A percentile compares a stretch with the other conserved stretches of the same genome.
Evolutionary conservation across 2,797 vertebrate species (phyloP).

Genomic region (Mustela erminea): DNA sequence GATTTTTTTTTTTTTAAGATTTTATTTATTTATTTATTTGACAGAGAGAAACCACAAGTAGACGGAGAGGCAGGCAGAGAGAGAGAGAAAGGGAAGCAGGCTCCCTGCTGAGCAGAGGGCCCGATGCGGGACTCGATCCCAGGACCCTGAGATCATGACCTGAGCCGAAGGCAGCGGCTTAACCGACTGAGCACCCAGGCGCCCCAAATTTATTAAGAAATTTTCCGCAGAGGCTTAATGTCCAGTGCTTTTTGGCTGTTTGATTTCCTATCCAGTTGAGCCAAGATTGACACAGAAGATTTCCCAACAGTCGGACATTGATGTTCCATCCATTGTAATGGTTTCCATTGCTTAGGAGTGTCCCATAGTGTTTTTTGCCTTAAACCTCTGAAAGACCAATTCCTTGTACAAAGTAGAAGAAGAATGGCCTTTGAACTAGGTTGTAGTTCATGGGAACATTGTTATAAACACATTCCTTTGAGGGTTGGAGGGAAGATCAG

Average conservation of each 20-base stretch:
- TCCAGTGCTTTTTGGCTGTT: not conserved
- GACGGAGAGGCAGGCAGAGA: too few relatives aligned
- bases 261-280: not conserved
- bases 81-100: too few relatives aligned
- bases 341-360: not conserved
- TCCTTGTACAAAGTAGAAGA: not conserved
- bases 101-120: too few relatives aligned
- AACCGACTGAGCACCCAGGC: too few relatives aligned
- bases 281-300: not conserved
- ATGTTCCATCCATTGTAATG: not conserved
- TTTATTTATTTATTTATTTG: too few relatives aligned
- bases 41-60: too few relatives aligned
- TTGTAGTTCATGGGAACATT: not conserved
- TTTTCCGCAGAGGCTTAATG: not conserved
- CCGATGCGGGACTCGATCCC: too few relatives aligned
- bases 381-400: not conserved
- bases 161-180: too few relatives aligned
- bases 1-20: too few relatives aligned
- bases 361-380: not conserved
- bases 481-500: constrained; percentile 19
- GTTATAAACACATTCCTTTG: constrained; percentile 11
- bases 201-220: not conserved
- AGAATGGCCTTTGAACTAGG: not conserved
- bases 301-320: not conserved
- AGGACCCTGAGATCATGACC: too few relatives aligned